A percentile compares a stretch with the other conserved stretches of the same genome.
Evolutionary conservation across 2,888 invertebrate genomes (phyloP).

Genomic region (Lasioglossum pauxillum): DNA sequence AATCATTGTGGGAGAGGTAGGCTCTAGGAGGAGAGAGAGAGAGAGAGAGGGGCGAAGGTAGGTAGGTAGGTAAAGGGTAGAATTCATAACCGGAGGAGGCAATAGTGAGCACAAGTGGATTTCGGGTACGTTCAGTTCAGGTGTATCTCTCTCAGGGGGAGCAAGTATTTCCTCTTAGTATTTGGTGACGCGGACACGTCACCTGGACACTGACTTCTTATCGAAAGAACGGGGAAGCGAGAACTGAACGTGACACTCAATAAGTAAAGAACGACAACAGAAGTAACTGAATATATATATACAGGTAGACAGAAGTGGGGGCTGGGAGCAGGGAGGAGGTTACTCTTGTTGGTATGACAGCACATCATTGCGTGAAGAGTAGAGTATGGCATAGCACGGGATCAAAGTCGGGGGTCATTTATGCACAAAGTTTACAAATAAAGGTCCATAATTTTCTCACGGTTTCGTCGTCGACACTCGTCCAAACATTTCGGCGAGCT

Average conservation of each 20-base stretch:
- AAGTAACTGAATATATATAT: constrained; percentile 53
- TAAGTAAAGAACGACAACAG: constrained; percentile 38
- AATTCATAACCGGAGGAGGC: constrained; percentile 49
- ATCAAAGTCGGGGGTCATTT: constrained; percentile 77
- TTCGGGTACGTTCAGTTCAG: constrained; percentile 40
- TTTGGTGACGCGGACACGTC: constrained; percentile 23
- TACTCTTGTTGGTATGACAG: constrained; percentile 84
- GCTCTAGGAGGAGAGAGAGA: constrained; percentile 42
- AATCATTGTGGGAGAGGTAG: constrained; percentile 47
- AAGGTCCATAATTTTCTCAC: constrained; percentile 65
- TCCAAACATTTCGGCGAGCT: constrained; percentile 34
- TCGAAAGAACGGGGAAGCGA: constrained; percentile 38
- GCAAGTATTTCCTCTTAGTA: background rate
- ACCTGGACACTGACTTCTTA: constrained; percentile 54
- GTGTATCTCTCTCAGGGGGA: constrained; percentile 28
- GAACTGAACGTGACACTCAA: constrained; percentile 55
- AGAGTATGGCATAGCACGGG: constrained; percentile 83
- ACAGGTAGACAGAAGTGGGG: constrained; percentile 57
- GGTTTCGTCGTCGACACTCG: constrained; percentile 60
- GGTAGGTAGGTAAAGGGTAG: background rate
- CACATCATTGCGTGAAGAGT: constrained; percentile 84
- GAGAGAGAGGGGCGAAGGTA: background rate
- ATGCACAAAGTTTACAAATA: constrained; percentile 75
- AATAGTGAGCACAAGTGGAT: constrained; percentile 36
- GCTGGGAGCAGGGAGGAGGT: constrained; percentile 68